Evolutionary conservation across 30 jellyfish, hydroid and myxozoan genomes (phyloP).

Genomic region (Aurelia sp.): DNA sequence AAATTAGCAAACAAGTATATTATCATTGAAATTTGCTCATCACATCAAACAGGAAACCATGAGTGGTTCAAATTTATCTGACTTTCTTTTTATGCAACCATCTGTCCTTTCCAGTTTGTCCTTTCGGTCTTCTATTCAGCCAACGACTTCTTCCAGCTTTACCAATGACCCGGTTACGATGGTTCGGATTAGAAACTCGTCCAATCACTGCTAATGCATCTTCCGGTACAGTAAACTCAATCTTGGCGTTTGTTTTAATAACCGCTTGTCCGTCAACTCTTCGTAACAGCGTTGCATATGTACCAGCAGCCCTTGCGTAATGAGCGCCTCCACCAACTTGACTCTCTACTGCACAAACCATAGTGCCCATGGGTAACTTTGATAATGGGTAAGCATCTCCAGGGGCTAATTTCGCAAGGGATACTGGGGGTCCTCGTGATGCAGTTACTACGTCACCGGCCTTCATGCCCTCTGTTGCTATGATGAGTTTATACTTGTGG

Average conservation of each 20-base stretch:
- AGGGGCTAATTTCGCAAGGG: constrained; percentile 81
- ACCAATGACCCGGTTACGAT: constrained; percentile 87
- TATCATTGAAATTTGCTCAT: no score
- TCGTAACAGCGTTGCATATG: constrained; percentile 80
- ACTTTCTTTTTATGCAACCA: constrained; percentile 92
- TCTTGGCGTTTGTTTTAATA: constrained; percentile 68
- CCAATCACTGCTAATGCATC: constrained; percentile 94
- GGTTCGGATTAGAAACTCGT: constrained; percentile 84
- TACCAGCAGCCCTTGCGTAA: constrained; percentile 94
- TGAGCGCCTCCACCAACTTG: constrained; percentile 95
- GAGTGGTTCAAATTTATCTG: constrained; percentile 7
- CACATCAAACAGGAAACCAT: no score
- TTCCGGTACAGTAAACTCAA: constrained; percentile 64
- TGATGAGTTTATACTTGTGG: constrained; percentile 68
- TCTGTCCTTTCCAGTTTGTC: constrained; percentile 96
- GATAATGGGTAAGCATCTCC: constrained; percentile 99
- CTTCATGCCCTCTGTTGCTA: constrained; percentile 92
- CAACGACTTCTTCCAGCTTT: constrained; percentile 99
- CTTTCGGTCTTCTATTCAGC: constrained; percentile 95
- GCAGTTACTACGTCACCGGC: constrained; percentile 92
- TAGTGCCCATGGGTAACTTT: constrained; percentile 88
- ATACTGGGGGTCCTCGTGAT: constrained; percentile 92
- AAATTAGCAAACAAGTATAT: no score
- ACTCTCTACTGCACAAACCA: constrained; percentile 88
- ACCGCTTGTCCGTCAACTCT: constrained; percentile 59